Evolutionary conservation across 92 coral and sea anemone species (phyloP).

Genomic region (Siderastrea radians): DNA sequence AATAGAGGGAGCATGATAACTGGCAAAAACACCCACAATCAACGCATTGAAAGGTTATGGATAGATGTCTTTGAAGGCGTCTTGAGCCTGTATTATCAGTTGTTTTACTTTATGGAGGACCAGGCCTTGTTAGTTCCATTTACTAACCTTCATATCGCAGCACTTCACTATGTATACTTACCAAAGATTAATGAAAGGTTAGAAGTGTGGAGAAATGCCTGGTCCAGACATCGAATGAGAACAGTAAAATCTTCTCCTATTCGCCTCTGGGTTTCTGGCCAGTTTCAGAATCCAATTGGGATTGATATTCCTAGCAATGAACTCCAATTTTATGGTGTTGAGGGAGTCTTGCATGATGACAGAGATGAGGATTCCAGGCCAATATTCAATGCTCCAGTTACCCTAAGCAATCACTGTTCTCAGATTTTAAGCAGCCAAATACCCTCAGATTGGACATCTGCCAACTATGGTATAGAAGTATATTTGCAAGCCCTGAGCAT

Average conservation of each 20-base stretch:
- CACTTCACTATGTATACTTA: constrained; percentile 44
- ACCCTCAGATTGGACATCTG: too few species aligned
- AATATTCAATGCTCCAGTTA: too few species aligned
- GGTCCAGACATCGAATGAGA: constrained; percentile 36
- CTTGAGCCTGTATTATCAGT: constrained; percentile 39
- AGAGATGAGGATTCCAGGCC: too few species aligned
- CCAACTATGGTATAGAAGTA: too few species aligned
- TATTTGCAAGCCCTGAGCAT: too few species aligned
- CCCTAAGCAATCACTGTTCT: too few species aligned
- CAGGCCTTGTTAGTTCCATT: constrained; percentile 41
- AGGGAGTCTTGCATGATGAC: constrained; percentile 33
- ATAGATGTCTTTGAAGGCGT: constrained; percentile 63
- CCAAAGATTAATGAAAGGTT: constrained; percentile 6
- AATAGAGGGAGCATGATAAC: constrained; percentile 60
- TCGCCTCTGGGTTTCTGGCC: constrained; percentile 58
- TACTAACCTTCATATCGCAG: constrained; percentile 40
- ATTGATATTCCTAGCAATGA: constrained; percentile 25
- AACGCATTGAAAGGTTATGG: constrained; percentile 60
- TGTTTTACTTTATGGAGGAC: constrained; percentile 68
- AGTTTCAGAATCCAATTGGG: constrained; percentile 46
- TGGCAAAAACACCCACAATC: constrained; percentile 53
- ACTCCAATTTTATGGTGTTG: constrained; percentile 43
- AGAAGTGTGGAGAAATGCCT: constrained; percentile 8
- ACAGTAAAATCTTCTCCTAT: constrained; percentile 43
- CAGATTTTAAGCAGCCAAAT: too few species aligned